Evolutionary conservation across 2,888 invertebrate genomes (phyloP).

Genomic region (Xanthostigma xanthostigma): DNA sequence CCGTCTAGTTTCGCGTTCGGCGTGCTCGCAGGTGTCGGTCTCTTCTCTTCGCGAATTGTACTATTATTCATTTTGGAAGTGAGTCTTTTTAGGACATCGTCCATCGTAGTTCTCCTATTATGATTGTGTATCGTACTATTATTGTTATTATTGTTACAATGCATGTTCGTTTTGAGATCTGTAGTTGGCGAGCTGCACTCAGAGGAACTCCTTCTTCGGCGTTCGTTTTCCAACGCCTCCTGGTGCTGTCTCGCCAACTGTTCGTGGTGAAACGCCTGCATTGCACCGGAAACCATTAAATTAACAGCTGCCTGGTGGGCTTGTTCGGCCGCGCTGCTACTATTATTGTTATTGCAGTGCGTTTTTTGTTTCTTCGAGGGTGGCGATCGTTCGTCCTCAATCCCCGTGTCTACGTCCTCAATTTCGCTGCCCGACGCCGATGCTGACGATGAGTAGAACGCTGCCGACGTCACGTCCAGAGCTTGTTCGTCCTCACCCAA

Average conservation of each 20-base stretch:
- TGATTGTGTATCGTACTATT: slow-evolving; percentile 49
- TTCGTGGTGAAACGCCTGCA: slow-evolving; percentile 38
- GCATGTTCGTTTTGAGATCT: slow-evolving; percentile 43
- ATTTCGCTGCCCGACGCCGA: slow-evolving; percentile 28
- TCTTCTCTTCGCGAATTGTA: slow-evolving; percentile 54
- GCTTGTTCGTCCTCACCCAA: slow-evolving; percentile 44
- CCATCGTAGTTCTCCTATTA: slow-evolving; percentile 59
- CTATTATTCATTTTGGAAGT: slow-evolving; percentile 75
- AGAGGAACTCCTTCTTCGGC: slow-evolving; percentile 35
- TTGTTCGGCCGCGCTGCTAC: too few species aligned
- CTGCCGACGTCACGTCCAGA: slow-evolving; percentile 32
- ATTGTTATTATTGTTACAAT: slow-evolving; percentile 45
- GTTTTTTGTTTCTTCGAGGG: slow-evolving; percentile 29
- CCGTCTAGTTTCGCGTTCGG: slow-evolving; percentile 21
- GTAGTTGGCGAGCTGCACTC: slow-evolving; percentile 60
- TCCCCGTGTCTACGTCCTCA: slow-evolving; percentile 26
- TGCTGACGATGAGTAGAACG: slow-evolving; percentile 26
- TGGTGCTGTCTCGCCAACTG: slow-evolving; percentile 28
- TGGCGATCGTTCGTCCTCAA: slow-evolving; percentile 27
- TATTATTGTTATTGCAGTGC: too few species aligned
- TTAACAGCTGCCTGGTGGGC: slow-evolving; percentile 17
- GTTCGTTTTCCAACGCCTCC: slow-evolving; percentile 19
- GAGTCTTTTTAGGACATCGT: slow-evolving; percentile 72
- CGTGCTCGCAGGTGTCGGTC: slow-evolving; percentile 53
- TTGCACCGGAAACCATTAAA: slow-evolving; percentile 17